phyloP scores from a whole-genome alignment of 2,797 vertebrate species.

The Danionella dracula region DNA sequence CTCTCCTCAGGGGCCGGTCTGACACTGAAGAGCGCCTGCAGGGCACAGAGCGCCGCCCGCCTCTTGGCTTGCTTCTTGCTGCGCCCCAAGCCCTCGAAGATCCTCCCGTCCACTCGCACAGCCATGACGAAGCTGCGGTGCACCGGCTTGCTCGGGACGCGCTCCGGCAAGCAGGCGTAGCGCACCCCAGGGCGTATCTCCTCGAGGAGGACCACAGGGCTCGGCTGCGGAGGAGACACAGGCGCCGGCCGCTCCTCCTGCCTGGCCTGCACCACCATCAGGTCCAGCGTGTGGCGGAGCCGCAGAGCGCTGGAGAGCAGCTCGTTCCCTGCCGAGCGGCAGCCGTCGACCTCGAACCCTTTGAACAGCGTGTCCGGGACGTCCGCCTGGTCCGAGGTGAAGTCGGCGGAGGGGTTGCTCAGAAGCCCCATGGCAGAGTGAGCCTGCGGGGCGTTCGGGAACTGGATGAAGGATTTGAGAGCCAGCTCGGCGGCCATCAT shows the following conservation, averaged over 20 bases:
- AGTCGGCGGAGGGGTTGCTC: constrained; percentile 83
- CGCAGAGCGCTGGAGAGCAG: constrained; percentile 78
- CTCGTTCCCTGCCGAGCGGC: constrained; percentile 68
- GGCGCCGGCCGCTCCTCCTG: constrained; percentile 65
- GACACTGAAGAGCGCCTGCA: constrained; percentile 94
- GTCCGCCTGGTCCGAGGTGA: constrained; percentile 92
- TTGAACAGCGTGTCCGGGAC: constrained; percentile 94
- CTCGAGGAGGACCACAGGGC: constrained; percentile 87
- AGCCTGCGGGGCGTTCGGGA: constrained; percentile 92
- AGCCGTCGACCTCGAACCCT: constrained; percentile 78
- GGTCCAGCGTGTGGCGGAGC: constrained; percentile 83
- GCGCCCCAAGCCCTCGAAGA: constrained; percentile 93
- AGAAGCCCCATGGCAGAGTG: constrained; percentile 87
- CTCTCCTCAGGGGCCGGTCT: constrained; percentile 73
- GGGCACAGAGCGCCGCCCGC: constrained; percentile 87
- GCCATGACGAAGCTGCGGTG: constrained; percentile 94
- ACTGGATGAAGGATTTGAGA: constrained; percentile 93
- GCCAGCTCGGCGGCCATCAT: constrained; percentile 93
- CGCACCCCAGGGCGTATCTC: constrained; percentile 88
- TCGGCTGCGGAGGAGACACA: constrained; percentile 53
- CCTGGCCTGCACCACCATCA: constrained; percentile 83
- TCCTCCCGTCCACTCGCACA: constrained; percentile 89
- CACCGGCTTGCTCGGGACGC: constrained; percentile 73
- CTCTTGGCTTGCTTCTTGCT: constrained; percentile 98
- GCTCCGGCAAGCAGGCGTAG: constrained; percentile 90